phyloP scores from a whole-genome alignment of 2,113 vertebrate species.

The Carassius gibelio region DNA sequence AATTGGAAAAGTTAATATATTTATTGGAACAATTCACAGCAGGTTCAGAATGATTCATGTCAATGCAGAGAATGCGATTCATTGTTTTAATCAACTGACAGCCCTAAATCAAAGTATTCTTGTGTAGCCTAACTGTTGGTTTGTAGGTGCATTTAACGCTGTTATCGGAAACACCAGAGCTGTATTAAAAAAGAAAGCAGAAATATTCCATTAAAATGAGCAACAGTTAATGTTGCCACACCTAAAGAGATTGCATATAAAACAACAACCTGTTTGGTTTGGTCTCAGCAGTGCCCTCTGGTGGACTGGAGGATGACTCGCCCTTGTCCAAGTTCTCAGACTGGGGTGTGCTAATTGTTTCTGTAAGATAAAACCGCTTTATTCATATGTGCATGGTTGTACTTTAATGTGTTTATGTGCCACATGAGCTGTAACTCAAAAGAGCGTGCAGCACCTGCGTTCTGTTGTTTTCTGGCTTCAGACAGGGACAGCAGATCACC shows the following conservation, averaged over 20 bases:
- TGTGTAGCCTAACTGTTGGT: neutral
- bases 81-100: neutral
- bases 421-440: constrained; percentile 29
- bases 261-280: constrained; percentile 42
- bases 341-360: constrained; percentile 41
- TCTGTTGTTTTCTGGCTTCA: constrained; percentile 61
- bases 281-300: constrained; percentile 62
- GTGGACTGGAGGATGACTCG: constrained; percentile 68
- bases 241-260: neutral
- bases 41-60: too few relatives aligned
- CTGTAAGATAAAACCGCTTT: constrained; percentile 49
- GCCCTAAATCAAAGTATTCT: neutral
- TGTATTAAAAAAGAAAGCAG: neutral
- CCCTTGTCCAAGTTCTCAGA: constrained; percentile 44
- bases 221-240: neutral
- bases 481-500: constrained; percentile 74
- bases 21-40: too few relatives aligned
- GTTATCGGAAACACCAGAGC: neutral
- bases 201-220: neutral
- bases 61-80: too few relatives aligned
- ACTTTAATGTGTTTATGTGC: constrained; percentile 25
- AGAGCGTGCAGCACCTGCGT: constrained; percentile 61
- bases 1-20: too few relatives aligned
- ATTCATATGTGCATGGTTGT: constrained; percentile 7
- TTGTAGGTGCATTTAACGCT: neutral